Evolutionary conservation across 2,113 vertebrate genomes (phyloP), one percentile per base, ranked within the genome.

Genomic region (Misgurnus mizolepis): DNA sequence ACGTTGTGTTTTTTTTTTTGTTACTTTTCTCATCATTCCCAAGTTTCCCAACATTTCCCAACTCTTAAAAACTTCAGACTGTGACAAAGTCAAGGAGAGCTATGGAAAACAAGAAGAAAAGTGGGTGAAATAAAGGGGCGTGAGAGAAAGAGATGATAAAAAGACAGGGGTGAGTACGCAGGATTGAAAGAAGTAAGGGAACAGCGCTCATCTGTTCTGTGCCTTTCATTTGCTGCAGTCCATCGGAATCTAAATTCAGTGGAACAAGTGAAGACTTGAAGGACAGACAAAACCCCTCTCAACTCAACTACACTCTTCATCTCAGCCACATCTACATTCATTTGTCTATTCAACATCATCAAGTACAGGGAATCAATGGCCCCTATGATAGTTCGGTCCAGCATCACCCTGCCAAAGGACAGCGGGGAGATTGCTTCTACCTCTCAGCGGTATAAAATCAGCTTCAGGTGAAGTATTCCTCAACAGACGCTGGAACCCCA

Each of bases 171-270:
- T 50, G 70, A 69, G 69, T 5, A 14, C 27, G 0, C 4, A 11
- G 34, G 41, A 47, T 27, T 5, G 40, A 8, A 67, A 22, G 67
- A 6, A 4, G 67, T 14, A 53, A 17, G 55, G 69, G 22, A 7
- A 60, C 39, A 3, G 18, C 18, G 67, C 66, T 39, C 14, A 50
- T 14, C n/a, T 72, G 55, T 65, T 50, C 34, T 14, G 2, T 66
- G 65, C 60, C 64, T 68, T 45, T 74, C 75, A 79, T 79, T 76
- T 71, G n/a, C 76, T 34, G 67, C 61, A 66, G 58, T 73, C 78
- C 50, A 9, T 49, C 56, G 39, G 74, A 81, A 84, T 82, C 76
- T 71, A 76, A 79, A 79, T 79, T 79, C 80, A 81, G 65, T 39
- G 5, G 55, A 72, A 75, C 47, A 62, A 84, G 67, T 77, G 69